These are phyloP conservation scores for Patagioenas fasciata DNA, from an alignment of 2,113 vertebrate species.

Conservation along the genomic window DNA sequence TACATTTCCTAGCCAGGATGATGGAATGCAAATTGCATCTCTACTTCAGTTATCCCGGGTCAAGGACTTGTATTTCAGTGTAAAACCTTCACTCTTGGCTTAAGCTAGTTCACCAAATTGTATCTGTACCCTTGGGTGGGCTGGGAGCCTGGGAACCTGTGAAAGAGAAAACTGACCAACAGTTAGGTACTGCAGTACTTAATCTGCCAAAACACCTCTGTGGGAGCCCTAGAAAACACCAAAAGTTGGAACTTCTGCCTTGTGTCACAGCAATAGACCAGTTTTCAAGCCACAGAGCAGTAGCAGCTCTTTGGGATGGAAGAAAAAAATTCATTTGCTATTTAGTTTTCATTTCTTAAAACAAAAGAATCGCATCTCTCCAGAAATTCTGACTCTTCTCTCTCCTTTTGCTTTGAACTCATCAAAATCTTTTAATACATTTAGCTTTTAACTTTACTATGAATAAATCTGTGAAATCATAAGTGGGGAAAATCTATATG, in stretches of 20 bases:
- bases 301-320: background rate
- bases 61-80: background rate
- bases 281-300: background rate
- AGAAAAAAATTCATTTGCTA: background rate
- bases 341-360: background rate
- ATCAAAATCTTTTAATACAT: background rate
- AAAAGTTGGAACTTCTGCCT: background rate
- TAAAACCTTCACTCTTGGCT: background rate
- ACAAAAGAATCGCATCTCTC: background rate
- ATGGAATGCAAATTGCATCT: background rate
- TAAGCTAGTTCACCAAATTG: background rate
- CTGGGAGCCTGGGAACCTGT: background rate
- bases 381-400: background rate
- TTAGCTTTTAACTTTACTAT: background rate
- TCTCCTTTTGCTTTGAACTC: background rate
- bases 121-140: background rate
- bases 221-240: background rate
- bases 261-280: background rate
- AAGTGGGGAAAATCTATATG: background rate
- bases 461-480: background rate
- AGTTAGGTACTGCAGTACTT: background rate
- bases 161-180: background rate
- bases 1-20: background rate
- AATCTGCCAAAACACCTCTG: background rate
- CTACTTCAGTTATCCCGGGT: background rate